These are phyloP conservation scores for Calliphora vomitoria DNA, from an alignment of 2,888 invertebrate genomes.

Conservation along the genomic window DNA sequence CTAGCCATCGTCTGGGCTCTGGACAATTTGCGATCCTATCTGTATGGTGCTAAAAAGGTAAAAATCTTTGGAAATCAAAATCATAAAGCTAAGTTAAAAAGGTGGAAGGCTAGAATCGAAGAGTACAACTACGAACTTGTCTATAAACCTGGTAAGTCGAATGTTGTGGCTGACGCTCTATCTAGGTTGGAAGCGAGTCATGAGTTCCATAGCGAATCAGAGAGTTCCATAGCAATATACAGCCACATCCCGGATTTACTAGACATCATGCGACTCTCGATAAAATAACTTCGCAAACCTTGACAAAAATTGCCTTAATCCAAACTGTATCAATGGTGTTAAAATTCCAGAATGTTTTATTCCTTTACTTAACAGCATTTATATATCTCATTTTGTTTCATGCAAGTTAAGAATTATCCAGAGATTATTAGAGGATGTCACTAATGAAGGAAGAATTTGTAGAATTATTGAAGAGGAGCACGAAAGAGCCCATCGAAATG, in stretches of 20 bases:
- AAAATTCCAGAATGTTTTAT: slow-evolving; percentile 4
- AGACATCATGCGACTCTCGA: neutral
- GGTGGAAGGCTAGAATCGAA: slow-evolving; percentile 68
- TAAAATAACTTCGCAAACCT: neutral
- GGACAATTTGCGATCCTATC: slow-evolving; percentile 47
- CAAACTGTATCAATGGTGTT: neutral
- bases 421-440: slow-evolving; percentile 12
- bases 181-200: neutral
- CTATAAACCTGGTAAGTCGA: slow-evolving; percentile 57
- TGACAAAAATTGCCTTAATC: neutral
- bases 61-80: slow-evolving; percentile 41
- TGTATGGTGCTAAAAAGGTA: slow-evolving; percentile 60
- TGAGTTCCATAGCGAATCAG: slow-evolving; percentile 18
- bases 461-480: slow-evolving; percentile 4
- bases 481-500: neutral
- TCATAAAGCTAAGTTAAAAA: slow-evolving; percentile 51
- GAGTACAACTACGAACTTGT: slow-evolving; percentile 70
- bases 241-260: slow-evolving; percentile 38
- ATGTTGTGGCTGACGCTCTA: slow-evolving; percentile 58
- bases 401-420: slow-evolving; percentile 20
- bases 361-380: neutral
- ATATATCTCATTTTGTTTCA: neutral
- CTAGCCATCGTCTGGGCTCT: slow-evolving; percentile 48
- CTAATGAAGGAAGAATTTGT: neutral
- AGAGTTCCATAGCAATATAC: slow-evolving; percentile 25